A percentile compares a stretch with the other conserved stretches of the same genome.
Conservation (phyloP, 1,140 invertebrate genomes). For the Rhagoletis zephyria region DNA sequence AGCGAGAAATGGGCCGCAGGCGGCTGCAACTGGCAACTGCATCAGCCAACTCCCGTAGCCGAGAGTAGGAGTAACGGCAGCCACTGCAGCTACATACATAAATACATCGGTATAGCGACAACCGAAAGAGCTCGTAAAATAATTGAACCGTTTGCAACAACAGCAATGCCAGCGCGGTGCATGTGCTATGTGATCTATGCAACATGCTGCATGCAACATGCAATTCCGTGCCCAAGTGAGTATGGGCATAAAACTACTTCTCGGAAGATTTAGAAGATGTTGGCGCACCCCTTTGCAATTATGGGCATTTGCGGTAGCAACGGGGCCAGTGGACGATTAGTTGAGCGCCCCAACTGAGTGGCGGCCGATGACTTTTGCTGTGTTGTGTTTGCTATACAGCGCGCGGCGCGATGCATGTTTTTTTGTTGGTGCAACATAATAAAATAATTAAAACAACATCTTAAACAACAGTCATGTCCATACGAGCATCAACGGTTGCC, state of each 20-base stretch:
- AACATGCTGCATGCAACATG: conserved; percentile 43
- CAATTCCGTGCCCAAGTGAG: background rate
- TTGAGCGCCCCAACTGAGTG: conserved; percentile 28
- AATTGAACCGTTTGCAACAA: conserved; percentile 53
- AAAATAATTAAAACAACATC: conserved; percentile 52
- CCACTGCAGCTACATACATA: background rate
- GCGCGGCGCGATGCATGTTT: conserved; percentile 28
- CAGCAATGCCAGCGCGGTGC: background rate
- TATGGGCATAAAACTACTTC: background rate
- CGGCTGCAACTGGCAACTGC: background rate
- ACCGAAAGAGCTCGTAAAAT: conserved; percentile 40
- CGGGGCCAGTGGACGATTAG: background rate
- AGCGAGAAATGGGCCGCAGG: conserved; percentile 22
- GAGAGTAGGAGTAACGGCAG: conserved; percentile 44
- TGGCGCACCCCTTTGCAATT: background rate
- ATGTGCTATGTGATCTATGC: conserved; percentile 9
- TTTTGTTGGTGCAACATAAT: conserved; percentile 51
- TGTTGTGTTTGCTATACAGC: background rate
- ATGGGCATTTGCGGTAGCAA: background rate
- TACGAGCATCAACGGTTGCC: conserved; percentile 18
- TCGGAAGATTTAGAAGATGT: background rate
- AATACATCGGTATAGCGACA: conserved; percentile 2
- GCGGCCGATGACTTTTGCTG: conserved; percentile 44
- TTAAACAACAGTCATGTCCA: conserved; percentile 41
- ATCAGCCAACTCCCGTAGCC: conserved; percentile 2